Evolutionary conservation across 2,113 vertebrate species (phyloP).

Genomic region (Caranx melampygus): DNA sequence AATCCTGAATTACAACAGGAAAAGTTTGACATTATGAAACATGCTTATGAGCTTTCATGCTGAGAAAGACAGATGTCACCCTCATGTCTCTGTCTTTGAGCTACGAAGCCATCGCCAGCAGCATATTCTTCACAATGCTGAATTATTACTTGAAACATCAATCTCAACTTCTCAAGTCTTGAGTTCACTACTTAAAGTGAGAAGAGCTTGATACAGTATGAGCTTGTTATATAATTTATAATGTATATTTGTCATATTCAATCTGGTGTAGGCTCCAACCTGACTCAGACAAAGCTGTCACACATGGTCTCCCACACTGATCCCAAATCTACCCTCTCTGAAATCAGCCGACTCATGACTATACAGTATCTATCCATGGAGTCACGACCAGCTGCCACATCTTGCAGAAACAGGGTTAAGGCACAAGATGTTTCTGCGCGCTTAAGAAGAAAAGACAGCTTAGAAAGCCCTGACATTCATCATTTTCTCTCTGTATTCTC

Average conservation of each 20-base stretch:
- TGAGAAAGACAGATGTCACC: background rate
- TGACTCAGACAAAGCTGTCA: constrained; percentile 49
- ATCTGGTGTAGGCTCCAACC: constrained; percentile 6
- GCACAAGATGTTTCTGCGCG: constrained; percentile 56
- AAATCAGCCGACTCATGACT: constrained; percentile 66
- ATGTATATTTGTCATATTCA: constrained; percentile 16
- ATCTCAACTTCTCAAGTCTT: background rate
- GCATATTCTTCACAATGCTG: background rate
- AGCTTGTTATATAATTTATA: background rate
- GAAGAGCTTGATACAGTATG: background rate
- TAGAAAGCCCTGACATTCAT: constrained; percentile 68
- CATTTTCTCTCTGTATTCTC: constrained; percentile 61
- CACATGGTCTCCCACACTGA: constrained; percentile 26
- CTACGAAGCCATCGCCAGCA: background rate
- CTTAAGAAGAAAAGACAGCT: constrained; percentile 73
- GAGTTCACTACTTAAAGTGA: background rate
- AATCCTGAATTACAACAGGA: background rate
- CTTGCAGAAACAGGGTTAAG: constrained; percentile 60
- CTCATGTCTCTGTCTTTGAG: background rate
- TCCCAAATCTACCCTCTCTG: constrained; percentile 52
- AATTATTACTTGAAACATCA: background rate
- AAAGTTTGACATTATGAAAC: background rate
- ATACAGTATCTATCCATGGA: constrained; percentile 41
- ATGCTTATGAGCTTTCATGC: background rate
- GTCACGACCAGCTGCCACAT: constrained; percentile 52